These are phyloP conservation scores for Lepeophtheirus salmonis DNA, from an alignment of 1,140 invertebrate genomes.

Conservation along the genomic window DNA sequence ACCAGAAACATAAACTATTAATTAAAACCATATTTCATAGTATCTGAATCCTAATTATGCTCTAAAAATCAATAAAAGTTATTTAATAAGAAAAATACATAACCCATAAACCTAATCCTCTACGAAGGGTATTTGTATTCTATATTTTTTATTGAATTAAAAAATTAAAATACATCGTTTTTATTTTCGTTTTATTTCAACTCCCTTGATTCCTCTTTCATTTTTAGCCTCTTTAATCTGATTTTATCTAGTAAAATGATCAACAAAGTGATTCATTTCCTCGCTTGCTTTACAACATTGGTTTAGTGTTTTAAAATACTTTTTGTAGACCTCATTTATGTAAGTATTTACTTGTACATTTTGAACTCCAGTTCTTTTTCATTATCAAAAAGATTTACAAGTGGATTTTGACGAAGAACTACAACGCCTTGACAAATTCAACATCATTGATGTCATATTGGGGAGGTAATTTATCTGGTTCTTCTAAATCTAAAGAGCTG, in stretches of 20 bases:
- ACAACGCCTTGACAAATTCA: not conserved
- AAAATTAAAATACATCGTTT: conserved; percentile 23
- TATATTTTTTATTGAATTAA: not conserved
- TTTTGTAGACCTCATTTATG: conserved; percentile 38
- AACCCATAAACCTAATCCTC: no score
- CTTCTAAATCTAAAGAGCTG: conserved; percentile 38
- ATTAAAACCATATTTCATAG: no score
- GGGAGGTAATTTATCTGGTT: conserved; percentile 31
- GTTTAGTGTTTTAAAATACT: conserved; percentile 40
- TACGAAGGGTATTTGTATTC: no score
- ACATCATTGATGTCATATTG: conserved; percentile 28
- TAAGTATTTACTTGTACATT: conserved; percentile 20
- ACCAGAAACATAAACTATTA: no score
- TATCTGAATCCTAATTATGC: no score
- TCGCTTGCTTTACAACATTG: conserved; percentile 55
- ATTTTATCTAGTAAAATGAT: conserved; percentile 53
- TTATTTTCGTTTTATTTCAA: conserved; percentile 60
- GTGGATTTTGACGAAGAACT: not conserved
- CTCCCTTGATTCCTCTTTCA: conserved; percentile 55
- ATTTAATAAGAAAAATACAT: no score
- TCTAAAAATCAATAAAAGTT: no score
- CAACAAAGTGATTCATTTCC: conserved; percentile 46
- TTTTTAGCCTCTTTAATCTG: conserved; percentile 47
- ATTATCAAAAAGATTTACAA: not conserved
- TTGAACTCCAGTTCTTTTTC: not conserved